Evolutionary conservation across 2,888 invertebrate species (phyloP), one percentile per base, ranked within the genome.

Genomic region (Micoletzkya japonica): DNA sequence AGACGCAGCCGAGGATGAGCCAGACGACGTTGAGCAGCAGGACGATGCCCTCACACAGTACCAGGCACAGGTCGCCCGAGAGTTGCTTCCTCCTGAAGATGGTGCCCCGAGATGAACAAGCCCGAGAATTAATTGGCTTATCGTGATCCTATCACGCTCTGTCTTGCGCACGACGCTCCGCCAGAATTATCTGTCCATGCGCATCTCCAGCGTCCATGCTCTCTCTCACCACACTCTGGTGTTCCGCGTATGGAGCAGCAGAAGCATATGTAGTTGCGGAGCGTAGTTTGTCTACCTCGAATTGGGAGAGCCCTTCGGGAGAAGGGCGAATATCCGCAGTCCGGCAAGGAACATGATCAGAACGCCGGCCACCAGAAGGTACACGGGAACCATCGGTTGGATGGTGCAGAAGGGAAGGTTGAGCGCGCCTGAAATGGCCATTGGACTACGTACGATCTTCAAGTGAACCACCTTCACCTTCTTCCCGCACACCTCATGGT

Each of bases 331-430:
- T 49, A 82, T 79, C 10, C 83, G 76, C 39, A 82, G 72, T 1
- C 72, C 70, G 6, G 81, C 77, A 28, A 80, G 78, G 32, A 80
- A 61, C 36, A 84, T 82, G 54, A 83, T 74, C 28, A 82, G 64
- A 17, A 76, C 34, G 2, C 82, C 82, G 32, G 79, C 76, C 7
- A 81, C 71, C 10, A 84, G 77, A 24, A 83, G 68, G 75, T 81
- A 83, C 20, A 83, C 63, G 4, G 83, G 83, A 63, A 83, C 83
- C 77, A 83, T 75, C n/a, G 83, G 83, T 63, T 83, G 80, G 30
- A 81, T 67, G 10, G 73, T 58, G 61, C 83, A 83, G 69, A 80
- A 80, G 34, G 81, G 81, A 32, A 77, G 66, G 64, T 82, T 82
- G 30, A 82, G 70, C 20, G 80, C 73, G 32, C 78, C 78, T 77